Evolutionary conservation across 2,797 vertebrate species (phyloP), one percentile per base, ranked within the genome.

Genomic region (Linurgus olivaceus): DNA sequence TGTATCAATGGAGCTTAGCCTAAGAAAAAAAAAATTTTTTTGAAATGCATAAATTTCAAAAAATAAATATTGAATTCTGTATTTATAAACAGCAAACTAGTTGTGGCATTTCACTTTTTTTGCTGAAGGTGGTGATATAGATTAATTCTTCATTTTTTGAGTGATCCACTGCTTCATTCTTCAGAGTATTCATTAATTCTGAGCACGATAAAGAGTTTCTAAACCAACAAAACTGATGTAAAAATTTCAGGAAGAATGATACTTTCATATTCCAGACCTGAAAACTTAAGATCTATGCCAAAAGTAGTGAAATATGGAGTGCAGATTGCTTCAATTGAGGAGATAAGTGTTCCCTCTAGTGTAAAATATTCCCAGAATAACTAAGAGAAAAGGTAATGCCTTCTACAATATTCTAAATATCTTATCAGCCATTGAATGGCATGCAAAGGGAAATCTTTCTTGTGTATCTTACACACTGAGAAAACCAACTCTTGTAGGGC

Each of bases 1-100:
- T 44, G 99, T 99, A 97, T 99, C 99, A n/a, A 99, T 98, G 68
- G 99, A 99, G 96, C 99, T 99, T 94, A 99, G 97, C 99, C 99
- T 99, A 96, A 73, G 68, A 89, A 97, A 91, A 31, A 96, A 2
- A 91, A 90, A 84, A 20, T 9, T 9, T 18, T 26, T 29, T 96
- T 79, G 15, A 94, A 95, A 92, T 75, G 48, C 68, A 62, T 58
- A 66, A 71, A 52, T 67, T 15, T 87, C 61, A 85, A 84, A 84
- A 86, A 74, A 75, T 79, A 86, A 88, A 17, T 87, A 88, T 50
- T 88, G 48, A 91, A 83, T 94, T 90, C 23, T 70, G 2, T 59
- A 57, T 57, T 23, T 47, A 20, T n/a, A 75, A 76, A 47, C 31
- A 85, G 35, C 8, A 38, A 61, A n/a, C 38, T 48, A 20, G 13